Conservation (phyloP, 2,888 invertebrate genomes). For the Caenorhabditis sp. region DNA sequence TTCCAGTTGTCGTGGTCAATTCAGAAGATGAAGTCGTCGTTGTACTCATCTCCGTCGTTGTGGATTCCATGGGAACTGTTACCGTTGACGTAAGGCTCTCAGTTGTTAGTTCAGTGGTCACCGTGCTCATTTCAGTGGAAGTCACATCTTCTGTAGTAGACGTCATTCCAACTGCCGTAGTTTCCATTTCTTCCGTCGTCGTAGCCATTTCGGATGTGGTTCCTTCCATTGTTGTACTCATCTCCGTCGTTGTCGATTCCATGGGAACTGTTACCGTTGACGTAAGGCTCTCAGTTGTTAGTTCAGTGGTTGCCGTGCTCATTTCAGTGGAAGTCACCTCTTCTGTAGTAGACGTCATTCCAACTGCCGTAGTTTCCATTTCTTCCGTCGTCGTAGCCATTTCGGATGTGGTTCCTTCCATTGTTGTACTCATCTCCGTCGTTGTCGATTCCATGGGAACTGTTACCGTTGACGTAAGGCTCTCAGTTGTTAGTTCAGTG, state of each 20-base stretch:
- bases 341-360: neutral
- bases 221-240: neutral
- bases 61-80: no score
- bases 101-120: neutral
- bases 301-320: neutral
- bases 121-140: neutral
- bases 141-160: neutral
- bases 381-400: no score
- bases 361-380: no score
- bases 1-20: neutral
- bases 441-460: neutral
- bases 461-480: neutral
- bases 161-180: no score
- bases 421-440: neutral
- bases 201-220: neutral
- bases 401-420: neutral
- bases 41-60: neutral
- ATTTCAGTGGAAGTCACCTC: neutral
- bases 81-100: neutral
- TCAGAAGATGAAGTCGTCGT: neutral
- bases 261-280: no score
- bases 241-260: neutral
- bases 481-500: neutral
- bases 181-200: neutral
- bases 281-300: neutral